These are phyloP conservation scores for Conopomorpha cramerella DNA, from an alignment of 1,140 invertebrate genomes.

Conservation along the genomic window DNA sequence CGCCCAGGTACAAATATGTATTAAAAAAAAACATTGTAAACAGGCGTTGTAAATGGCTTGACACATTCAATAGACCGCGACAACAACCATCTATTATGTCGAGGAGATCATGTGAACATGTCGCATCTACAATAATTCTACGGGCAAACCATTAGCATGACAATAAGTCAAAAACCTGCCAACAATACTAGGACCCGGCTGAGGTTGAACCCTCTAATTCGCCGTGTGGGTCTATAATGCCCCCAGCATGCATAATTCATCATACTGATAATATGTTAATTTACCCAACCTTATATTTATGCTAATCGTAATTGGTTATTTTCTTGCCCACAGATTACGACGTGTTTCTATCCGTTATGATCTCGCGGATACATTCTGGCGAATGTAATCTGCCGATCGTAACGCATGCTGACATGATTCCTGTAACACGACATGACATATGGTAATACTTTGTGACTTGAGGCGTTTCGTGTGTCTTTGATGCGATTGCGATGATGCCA, in stretches of 20 bases:
- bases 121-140: constrained; percentile 10
- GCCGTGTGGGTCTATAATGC: constrained; percentile 22
- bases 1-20: constrained; percentile 2
- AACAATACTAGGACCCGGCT: constrained; percentile 16
- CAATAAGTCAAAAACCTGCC: constrained; percentile 15
- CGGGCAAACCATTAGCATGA: constrained; percentile 27
- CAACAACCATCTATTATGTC: too few species aligned
- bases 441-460: too few species aligned
- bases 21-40: constrained; percentile 1
- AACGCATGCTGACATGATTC: too few species aligned
- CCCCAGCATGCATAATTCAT: constrained; percentile 46
- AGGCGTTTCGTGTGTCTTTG: too few species aligned
- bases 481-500: too few species aligned
- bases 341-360: constrained; percentile 19
- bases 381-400: constrained; percentile 17
- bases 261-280: constrained; percentile 47
- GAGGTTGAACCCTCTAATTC: constrained; percentile 26
- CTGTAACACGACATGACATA: too few species aligned
- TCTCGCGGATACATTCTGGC: constrained; percentile 29
- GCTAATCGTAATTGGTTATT: constrained; percentile 57
- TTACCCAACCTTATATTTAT: constrained; percentile 51
- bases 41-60: too few species aligned
- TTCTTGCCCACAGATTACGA: constrained; percentile 37
- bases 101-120: too few species aligned
- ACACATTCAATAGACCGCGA: too few species aligned